phyloP scores from a whole-genome alignment of 2,797 vertebrate species.

The Pangasius krempfi region DNA sequence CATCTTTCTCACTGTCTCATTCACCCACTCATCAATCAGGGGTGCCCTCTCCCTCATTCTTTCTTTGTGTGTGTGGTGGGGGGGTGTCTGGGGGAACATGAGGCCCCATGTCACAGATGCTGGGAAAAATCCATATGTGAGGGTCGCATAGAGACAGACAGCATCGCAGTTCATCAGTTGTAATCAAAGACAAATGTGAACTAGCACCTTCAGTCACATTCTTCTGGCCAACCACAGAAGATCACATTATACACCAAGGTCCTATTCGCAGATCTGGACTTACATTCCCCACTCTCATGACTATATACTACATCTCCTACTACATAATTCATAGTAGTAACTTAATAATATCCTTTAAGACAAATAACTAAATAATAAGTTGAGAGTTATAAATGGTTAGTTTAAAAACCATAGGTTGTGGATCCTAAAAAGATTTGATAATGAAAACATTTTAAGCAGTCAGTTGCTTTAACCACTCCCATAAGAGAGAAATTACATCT shows the following conservation, averaged over 20 bases:
- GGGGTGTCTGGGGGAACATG: slow-evolving; percentile 40
- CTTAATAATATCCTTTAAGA: neutral
- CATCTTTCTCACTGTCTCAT: slow-evolving; percentile 78
- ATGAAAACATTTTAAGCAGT: neutral
- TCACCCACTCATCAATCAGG: slow-evolving; percentile 84
- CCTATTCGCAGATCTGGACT: neutral
- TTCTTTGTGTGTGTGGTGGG: slow-evolving; percentile 61
- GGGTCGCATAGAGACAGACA: slow-evolving; percentile 11
- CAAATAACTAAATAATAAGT: neutral
- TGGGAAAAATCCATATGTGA: slow-evolving; percentile 39
- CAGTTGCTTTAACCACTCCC: neutral
- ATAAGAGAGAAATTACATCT: neutral
- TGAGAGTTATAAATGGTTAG: neutral
- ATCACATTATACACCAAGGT: neutral
- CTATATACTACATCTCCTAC: neutral
- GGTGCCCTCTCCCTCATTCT: slow-evolving; percentile 42
- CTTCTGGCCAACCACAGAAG: neutral
- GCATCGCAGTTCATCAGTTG: slow-evolving; percentile 27
- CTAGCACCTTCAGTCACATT: slow-evolving; percentile 1
- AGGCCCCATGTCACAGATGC: slow-evolving; percentile 49
- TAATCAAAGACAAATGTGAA: slow-evolving; percentile 28
- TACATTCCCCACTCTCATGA: neutral
- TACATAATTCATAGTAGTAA: neutral
- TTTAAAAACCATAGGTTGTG: neutral
- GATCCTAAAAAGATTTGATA: neutral